A percentile compares a stretch with the other conserved stretches of the same genome.
Conservation (phyloP, 2,888 invertebrate genomes). For the Ganaspis brasiliensis region DNA sequence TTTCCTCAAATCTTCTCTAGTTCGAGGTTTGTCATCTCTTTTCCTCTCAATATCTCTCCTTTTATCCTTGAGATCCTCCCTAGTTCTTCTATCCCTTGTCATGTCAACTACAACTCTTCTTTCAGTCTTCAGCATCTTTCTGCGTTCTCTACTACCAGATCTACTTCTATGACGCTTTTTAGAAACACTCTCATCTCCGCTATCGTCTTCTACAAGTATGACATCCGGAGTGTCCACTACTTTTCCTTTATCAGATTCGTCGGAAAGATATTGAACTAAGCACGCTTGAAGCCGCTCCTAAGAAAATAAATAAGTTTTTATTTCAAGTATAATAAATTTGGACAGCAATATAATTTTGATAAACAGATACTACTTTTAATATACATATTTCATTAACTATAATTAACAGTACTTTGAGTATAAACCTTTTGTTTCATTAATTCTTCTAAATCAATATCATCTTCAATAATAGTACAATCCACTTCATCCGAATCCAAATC, state of each 20-base stretch:
- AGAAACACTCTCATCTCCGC: conserved; percentile 82
- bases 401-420: too few species aligned
- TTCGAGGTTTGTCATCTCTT: conserved; percentile 72
- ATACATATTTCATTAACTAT: too few species aligned
- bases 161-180: conserved; percentile 79
- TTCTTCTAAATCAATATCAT: conserved; percentile 93
- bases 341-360: too few species aligned
- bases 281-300: conserved; percentile 87
- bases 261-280: conserved; percentile 88
- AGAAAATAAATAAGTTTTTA: conserved; percentile 39
- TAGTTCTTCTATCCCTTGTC: conserved; percentile 71
- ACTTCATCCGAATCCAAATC: conserved; percentile 82
- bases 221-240: conserved; percentile 82
- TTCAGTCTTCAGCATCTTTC: conserved; percentile 72
- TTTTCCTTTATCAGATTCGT: conserved; percentile 82
- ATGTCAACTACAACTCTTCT: conserved; percentile 77
- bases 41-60: conserved; percentile 71
- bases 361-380: too few species aligned
- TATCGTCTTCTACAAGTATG: conserved; percentile 86
- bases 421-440: conserved; percentile 93
- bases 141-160: conserved; percentile 75
- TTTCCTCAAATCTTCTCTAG: conserved; percentile 76
- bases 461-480: conserved; percentile 88
- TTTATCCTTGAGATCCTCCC: conserved; percentile 71
- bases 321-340: conserved; percentile 4